Percentiles rank a stretch among this genome's conserved stretches.
These are phyloP conservation scores for Bagarius yarrelli DNA, from an alignment of 2,113 vertebrate species.

Conservation along the genomic window DNA sequence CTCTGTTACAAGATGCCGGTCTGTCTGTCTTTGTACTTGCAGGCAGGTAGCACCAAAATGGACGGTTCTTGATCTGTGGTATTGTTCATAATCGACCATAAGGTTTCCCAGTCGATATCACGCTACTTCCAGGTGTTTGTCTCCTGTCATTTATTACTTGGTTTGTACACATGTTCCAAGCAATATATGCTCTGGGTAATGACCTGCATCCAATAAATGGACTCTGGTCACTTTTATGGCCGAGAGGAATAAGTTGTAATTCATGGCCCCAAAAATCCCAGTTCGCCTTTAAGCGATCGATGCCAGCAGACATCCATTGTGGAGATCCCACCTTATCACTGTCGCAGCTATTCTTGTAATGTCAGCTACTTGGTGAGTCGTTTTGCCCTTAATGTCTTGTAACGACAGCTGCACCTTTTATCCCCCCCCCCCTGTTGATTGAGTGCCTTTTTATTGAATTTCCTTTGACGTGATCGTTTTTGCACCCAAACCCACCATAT, in stretches of 20 bases:
- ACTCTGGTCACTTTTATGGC: conserved; percentile 49
- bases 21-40: conserved; percentile 22
- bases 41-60: conserved; percentile 9
- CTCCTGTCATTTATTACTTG: conserved; percentile 32
- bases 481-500: conserved; percentile 42
- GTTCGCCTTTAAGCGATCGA: conserved; percentile 33
- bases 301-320: conserved; percentile 22
- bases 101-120: conserved; percentile 32
- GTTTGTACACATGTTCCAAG: conserved; percentile 46
- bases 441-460: conserved; percentile 54
- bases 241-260: conserved; percentile 49
- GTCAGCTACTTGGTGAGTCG: conserved; percentile 13
- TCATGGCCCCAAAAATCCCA: conserved; percentile 44
- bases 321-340: conserved; percentile 35
- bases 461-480: conserved; percentile 47
- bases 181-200: conserved; percentile 47
- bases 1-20: conserved; percentile 4
- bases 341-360: conserved; percentile 22
- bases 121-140: conserved; percentile 33
- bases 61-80: not conserved
- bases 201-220: conserved; percentile 49
- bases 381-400: conserved; percentile 42
- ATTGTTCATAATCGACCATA: conserved; percentile 30
- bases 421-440: conserved; percentile 40
- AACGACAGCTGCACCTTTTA: conserved; percentile 49